These are phyloP conservation scores for Stomatorhinus ivindoensis DNA, from an alignment of 2,113 vertebrate genomes.

Conservation along the genomic window DNA sequence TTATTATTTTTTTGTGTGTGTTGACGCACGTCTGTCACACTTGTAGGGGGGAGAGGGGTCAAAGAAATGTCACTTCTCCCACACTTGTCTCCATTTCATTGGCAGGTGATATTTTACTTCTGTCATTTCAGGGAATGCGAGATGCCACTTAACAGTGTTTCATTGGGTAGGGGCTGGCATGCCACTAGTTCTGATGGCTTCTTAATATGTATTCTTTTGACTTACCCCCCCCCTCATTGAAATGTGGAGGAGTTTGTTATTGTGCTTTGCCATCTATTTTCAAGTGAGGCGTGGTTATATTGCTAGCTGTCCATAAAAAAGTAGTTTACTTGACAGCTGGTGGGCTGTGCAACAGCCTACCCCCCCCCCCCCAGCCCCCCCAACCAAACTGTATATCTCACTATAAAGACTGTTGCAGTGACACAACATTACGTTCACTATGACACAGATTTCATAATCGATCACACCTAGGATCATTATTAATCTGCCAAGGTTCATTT, in stretches of 20 bases:
- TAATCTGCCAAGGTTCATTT: neutral
- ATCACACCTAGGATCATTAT: neutral
- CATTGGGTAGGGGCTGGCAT: neutral
- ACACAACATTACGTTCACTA: neutral
- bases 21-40: neutral
- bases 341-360: neutral
- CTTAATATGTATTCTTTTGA: neutral
- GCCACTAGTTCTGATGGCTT: constrained; percentile 3
- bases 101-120: constrained; percentile 20
- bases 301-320: neutral
- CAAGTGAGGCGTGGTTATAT: neutral
- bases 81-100: constrained; percentile 14
- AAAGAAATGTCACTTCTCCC: constrained; percentile 18
- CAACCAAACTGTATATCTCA: neutral
- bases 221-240: neutral
- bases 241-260: neutral
- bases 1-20: neutral
- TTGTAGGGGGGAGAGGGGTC: neutral
- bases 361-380: neutral
- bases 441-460: neutral
- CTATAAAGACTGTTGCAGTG: neutral
- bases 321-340: neutral
- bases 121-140: constrained; percentile 3
- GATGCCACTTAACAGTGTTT: constrained; percentile 14
- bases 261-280: neutral